Base-by-base conservation (phyloP, 2,797 vertebrate species). In the Phrynocephalus guinanensis region DNA sequence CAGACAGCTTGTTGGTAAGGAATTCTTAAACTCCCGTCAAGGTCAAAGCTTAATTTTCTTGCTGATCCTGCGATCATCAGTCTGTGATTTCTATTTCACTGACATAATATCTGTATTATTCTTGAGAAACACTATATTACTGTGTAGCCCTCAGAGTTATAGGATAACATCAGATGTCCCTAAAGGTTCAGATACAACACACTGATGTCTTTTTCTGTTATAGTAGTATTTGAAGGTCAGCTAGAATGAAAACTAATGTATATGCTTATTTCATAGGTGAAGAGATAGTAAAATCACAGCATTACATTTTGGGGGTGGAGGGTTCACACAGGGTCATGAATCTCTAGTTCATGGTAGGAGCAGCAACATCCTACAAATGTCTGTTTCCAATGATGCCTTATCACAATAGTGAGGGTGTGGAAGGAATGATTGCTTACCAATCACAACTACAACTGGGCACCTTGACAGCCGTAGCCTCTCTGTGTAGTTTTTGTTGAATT, bases 11-110 rank as follows among this genome's bases (percentile, higher is more conserved):
- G 85, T 94, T 94, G 86, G 63, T 81, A 93, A 94, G 0, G 18
- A 91, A 90, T 93, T 91, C 84, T 95, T 94, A 95, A 96, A 95
- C 78, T 83, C 89, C 93, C 88, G 86, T 94, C 95, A 97, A 97
- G 96, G 96, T 96, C 96, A 96, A 90, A 79, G 15, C 87, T 90
- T 94, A 93, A 75, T 87, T 94, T 85, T 93, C 91, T 93, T 91
- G 83, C 92, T 92, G 93, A 95, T 93, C 86, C 88, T 91, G 87
- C 91, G 94, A 95, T 95, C 91, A 93, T 92, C 87, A 71, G 82
- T 94, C 92, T 92, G 3, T 77, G 92, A 95, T 90, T 94, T 92
- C 86, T 88, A 82, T 92, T 93, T 88, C 90, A 68, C 77, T 94
- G 93, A 90, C 90, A 87, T 60, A 88, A 63, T 93, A 89, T 91